Conservation (phyloP, 2,888 invertebrate genomes). For the Caenorhabditis auriculariae region DNA sequence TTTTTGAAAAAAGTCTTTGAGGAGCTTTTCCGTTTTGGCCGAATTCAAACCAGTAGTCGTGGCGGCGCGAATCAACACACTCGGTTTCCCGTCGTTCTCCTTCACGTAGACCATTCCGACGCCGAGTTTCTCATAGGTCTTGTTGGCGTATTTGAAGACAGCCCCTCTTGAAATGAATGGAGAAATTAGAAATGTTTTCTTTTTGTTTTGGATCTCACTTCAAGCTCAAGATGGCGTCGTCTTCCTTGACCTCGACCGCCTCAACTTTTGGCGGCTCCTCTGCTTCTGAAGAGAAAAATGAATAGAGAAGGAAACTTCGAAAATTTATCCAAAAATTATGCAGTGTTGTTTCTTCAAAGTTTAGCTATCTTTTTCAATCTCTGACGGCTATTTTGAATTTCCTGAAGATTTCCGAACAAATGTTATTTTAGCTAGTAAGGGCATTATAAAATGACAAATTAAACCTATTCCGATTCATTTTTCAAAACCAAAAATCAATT, state of each 20-base stretch:
- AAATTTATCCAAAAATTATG: no score
- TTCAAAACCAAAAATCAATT: background rate
- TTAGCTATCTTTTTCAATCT: background rate
- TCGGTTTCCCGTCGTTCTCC: slow-evolving; percentile 31
- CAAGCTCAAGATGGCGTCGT: slow-evolving; percentile 30
- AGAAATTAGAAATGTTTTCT: background rate
- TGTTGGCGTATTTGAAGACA: slow-evolving; percentile 38
- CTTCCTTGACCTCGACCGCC: slow-evolving; percentile 39
- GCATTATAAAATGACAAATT: background rate
- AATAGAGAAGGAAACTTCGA: no score
- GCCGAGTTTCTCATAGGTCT: slow-evolving; percentile 39
- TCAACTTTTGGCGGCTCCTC: slow-evolving; percentile 51
- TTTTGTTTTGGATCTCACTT: slow-evolving; percentile 28
- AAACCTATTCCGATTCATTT: background rate
- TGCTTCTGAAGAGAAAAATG: no score
- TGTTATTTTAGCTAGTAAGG: background rate
- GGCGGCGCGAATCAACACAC: slow-evolving; percentile 44
- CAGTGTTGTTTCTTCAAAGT: background rate
- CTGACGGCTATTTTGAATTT: background rate
- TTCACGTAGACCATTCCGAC: slow-evolving; percentile 48
- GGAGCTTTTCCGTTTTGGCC: no score
- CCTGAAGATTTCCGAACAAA: background rate
- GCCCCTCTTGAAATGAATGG: slow-evolving; percentile 29
- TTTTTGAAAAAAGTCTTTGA: background rate
- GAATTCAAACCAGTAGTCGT: slow-evolving; percentile 30